Conservation (phyloP, 2,113 vertebrate species). For the Sylvia atricapilla region DNA sequence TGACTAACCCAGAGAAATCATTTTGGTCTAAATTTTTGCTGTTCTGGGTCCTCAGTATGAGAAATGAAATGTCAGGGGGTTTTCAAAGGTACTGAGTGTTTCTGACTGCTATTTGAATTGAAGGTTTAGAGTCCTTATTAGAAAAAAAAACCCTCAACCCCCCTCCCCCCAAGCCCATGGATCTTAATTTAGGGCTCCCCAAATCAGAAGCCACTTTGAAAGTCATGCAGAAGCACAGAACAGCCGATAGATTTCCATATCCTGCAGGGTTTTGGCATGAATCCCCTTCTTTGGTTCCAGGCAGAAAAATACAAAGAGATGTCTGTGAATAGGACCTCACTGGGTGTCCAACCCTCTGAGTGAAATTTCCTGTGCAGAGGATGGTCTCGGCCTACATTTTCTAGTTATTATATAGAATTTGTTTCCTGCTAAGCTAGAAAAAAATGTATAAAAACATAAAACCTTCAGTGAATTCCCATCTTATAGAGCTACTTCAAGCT, state of each 20-base stretch:
- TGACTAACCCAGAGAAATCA: conserved; percentile 21
- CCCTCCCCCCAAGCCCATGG: neutral
- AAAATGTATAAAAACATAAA: conserved; percentile 47
- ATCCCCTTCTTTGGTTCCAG: conserved; percentile 64
- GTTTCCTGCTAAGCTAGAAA: conserved; percentile 50
- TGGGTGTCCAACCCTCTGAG: conserved; percentile 56
- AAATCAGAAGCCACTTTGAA: conserved; percentile 65
- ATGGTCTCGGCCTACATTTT: conserved; percentile 64
- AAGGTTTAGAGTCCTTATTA: conserved; percentile 40
- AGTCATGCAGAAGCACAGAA: conserved; percentile 43
- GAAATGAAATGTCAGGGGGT: conserved; percentile 14
- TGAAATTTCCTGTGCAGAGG: conserved; percentile 61
- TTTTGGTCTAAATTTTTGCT: conserved; percentile 41
- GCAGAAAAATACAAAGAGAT: conserved; percentile 62
- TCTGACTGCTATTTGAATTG: conserved; percentile 19
- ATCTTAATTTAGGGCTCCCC: conserved; percentile 62
- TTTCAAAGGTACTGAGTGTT: conserved; percentile 25
- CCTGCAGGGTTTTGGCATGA: conserved; percentile 65
- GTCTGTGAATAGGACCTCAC: conserved; percentile 63
- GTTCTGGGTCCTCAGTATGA: conserved; percentile 9
- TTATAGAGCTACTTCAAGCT: conserved; percentile 32
- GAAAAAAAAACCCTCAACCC: neutral
- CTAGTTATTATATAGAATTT: conserved; percentile 63
- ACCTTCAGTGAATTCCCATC: conserved; percentile 31
- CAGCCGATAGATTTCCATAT: conserved; percentile 61